Base-by-base conservation (phyloP, 1,140 invertebrate species). In the Calliopsis andreniformis region DNA sequence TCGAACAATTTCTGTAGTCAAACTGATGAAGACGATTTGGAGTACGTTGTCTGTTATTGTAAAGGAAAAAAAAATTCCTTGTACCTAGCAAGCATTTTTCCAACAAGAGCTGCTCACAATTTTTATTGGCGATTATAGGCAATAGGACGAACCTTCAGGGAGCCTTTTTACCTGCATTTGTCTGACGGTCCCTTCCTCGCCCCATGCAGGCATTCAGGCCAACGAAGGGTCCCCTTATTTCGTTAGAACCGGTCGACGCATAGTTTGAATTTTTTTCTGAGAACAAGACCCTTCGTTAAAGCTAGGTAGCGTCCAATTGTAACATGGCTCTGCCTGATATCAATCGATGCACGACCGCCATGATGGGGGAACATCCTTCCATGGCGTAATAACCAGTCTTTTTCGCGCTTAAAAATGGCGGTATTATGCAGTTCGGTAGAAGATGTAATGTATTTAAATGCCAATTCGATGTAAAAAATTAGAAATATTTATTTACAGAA, bases 1-100 rank as follows among this genome's bases (percentile, higher is more conserved):
- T 85, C 0, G 85, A 83, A 81, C 85, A 86, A 28, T 73, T 39
- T 5, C 56, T 43, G 30, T 86, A 80, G 12, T 83, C 83, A 59
- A 83, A 66, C 85, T 85, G 3, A 86, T 82, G 6, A 86, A 78
- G 18, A 83, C 85, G 6, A 85, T 72, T 71, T 85, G 83, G 6
- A 85, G 1, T 5, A 72, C 83, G 12, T 82, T 85, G 47, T 86
- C 80, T 18, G 80, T 83, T 78, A 39, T 39, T 3, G 35, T 39
- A 39, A 39, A 39, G 10, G 35, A 39, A 39, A 5, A 5, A 78
- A 14, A 70, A 47, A 59, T 70, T 32, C 14, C 8, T 25, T 1
- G 20, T 68, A 84, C 82, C 64, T 83, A 73, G 45, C 75, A 86
- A 30, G 68, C 75, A 32, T 83, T 79, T n/a, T 68, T 80, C 71